Base-by-base conservation (phyloP, 2,888 invertebrate species). In the Habrosyne pyritoides region DNA sequence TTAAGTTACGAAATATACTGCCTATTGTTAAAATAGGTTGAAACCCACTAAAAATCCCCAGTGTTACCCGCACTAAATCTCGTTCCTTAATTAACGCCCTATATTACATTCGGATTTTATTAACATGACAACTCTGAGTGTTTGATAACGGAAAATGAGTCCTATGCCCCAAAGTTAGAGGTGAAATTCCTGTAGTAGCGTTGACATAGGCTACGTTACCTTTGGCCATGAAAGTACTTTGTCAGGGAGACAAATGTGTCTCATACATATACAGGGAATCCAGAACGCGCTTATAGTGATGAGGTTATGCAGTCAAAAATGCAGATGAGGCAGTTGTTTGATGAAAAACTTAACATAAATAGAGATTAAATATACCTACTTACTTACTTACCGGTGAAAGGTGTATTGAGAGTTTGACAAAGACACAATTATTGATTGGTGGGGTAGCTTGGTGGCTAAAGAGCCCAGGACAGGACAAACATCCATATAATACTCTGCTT, bases 201-300 rank as follows among this genome's bases (percentile, higher is more conserved):
- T 24, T 22, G 5, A 47, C 47, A 26, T 55, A 63, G 62, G 67
- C 67, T 60, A 62, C 55, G 63, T 67, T 79, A 81, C 81, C 75
- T 79, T 74, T 71, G 73, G 67, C 78, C 62, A 69, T 75, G 75
- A 77, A 77, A 77, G 77, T 81, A 79, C 83, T 80, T 78, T 79
- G 80, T 82, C 79, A 74, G 69, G 51, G 73, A 81, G 81, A 84
- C 80, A 84, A 83, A 84, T 83, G 81, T 80, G 70, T 66, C 77
- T 75, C 75, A 80, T 80, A 75, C 79, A 81, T 77, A 78, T 70
- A 71, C 72, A 69, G 65, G 69, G 71, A 70, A 62, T 76, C 76
- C 18, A 18, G 42, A 42, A 18, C 66, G 66, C 57, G 63, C 69
- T 73, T 70, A 69, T 74, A 66, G 59, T 71, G 77, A 79, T 74